These are phyloP conservation scores for Oryzias woworae DNA, from an alignment of 2,113 vertebrate species.

Conservation along the genomic window DNA sequence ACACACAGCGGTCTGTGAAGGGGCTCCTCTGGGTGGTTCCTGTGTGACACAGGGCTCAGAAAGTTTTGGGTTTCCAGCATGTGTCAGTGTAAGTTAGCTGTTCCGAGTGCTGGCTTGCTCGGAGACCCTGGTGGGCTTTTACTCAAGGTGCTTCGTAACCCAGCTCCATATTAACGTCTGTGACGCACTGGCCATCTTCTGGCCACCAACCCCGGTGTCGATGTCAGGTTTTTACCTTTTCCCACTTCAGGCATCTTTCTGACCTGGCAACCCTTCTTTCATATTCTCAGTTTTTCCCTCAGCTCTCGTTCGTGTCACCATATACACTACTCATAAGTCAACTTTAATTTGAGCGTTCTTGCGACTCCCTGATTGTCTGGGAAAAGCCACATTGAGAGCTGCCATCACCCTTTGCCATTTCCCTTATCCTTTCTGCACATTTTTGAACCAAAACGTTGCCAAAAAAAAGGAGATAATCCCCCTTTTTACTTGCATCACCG, in stretches of 20 bases:
- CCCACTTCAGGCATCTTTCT: slow-evolving; percentile 9
- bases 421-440: too few species aligned
- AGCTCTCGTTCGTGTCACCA: slow-evolving; percentile 29
- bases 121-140: slow-evolving; percentile 74
- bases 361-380: slow-evolving; percentile 22
- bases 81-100: slow-evolving; percentile 80
- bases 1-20: slow-evolving; percentile 54
- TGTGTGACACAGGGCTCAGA: slow-evolving; percentile 65
- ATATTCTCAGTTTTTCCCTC: slow-evolving; percentile 38
- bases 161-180: slow-evolving; percentile 20
- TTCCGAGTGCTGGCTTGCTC: slow-evolving; percentile 52
- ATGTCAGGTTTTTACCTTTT: slow-evolving; percentile 40
- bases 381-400: neutral
- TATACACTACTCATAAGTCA: slow-evolving; percentile 30
- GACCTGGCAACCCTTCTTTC: slow-evolving; percentile 18
- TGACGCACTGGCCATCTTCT: slow-evolving; percentile 45
- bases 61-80: slow-evolving; percentile 76
- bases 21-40: slow-evolving; percentile 74
- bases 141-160: slow-evolving; percentile 57
- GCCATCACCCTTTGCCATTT: too few species aligned
- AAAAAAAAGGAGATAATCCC: too few species aligned
- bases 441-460: too few species aligned
- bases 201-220: slow-evolving; percentile 42
- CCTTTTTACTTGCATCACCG: too few species aligned
- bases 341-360: slow-evolving; percentile 34